Evolutionary conservation across 2,797 vertebrate species (phyloP), one percentile per base, ranked within the genome.

Genomic region (Gymnocypris eckloni): DNA sequence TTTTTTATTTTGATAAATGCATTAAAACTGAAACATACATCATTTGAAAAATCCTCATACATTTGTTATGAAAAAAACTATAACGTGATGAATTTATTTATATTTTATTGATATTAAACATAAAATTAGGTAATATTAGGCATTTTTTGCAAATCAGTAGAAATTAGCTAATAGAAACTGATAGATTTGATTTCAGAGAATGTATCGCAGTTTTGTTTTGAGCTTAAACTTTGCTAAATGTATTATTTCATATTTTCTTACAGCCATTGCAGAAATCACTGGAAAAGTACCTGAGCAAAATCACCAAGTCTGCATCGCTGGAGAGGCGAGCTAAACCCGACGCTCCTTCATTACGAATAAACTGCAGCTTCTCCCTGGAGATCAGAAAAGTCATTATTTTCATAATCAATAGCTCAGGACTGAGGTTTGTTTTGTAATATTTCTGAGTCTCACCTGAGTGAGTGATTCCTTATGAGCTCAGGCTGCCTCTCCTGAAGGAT

Each of bases 301-400:
- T 99, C 90, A 99, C 98, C 45, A 99, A 96, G 93, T 99, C 98
- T 83, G 98, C 98, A 85, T 99, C 98, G 11, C 98, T 97, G 48
- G 98, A 99, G 87, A 99, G 96, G 70, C 98, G 97, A 89, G 97
- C 96, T 91, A 99, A 92, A 84, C 98, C 98, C 52, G 93, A 96
- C 45, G 96, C 97, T 66, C 98, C 98, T 93, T 99, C 98, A 18
- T 95, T 98, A 89, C 98, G 96, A 89, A 99, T 99, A 91, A 99
- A 99, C 93, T 99, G 98, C 88, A 99, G 97, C 95, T 99, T 99
- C 94, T 99, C 98, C 96, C 98, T 99, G 86, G 16, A 1, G 16
- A 20, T 33, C 22, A 72, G 73, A 78, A 77, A 50, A 61, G 15
- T 45, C 33, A 70, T 28, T 39, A 50, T 39, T 10, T 33, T 85